These are phyloP conservation scores for Loripinus fragilis DNA, from an alignment of 2,888 invertebrate species.

Conservation along the genomic window DNA sequence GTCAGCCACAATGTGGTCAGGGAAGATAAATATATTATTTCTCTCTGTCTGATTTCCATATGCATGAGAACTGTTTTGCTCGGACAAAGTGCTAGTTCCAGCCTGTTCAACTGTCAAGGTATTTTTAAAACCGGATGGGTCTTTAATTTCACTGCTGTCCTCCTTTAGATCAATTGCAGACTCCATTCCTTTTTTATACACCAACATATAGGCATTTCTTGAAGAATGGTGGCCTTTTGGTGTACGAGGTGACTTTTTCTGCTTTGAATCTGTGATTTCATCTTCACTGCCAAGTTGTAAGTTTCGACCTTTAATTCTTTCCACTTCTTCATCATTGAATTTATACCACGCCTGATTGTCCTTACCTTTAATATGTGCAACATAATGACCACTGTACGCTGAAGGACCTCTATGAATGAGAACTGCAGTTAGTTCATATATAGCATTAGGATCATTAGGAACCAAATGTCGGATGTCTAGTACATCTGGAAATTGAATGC, in stretches of 20 bases:
- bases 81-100: neutral
- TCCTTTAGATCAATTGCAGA: neutral
- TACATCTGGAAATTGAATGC: conserved; percentile 86
- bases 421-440: conserved; percentile 87
- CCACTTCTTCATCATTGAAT: conserved; percentile 87
- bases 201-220: conserved; percentile 87
- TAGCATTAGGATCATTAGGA: conserved; percentile 20
- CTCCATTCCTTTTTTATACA: conserved; percentile 84
- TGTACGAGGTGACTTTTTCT: conserved; percentile 66
- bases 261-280: conserved; percentile 79
- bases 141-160: neutral
- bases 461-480: conserved; percentile 86
- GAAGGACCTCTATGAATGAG: conserved; percentile 88
- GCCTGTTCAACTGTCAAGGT: neutral
- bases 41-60: neutral
- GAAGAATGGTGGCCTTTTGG: conserved; percentile 85
- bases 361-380: conserved; percentile 86
- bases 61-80: too few relatives aligned
- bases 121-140: neutral
- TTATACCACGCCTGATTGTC: conserved; percentile 86
- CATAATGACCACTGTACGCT: conserved; percentile 88
- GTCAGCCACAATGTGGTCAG: neutral
- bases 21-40: neutral
- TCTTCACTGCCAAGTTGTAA: conserved; percentile 84
- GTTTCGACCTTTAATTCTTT: conserved; percentile 82